phyloP scores from a whole-genome alignment of 2,113 vertebrate genomes.

The Anser cygnoides region DNA sequence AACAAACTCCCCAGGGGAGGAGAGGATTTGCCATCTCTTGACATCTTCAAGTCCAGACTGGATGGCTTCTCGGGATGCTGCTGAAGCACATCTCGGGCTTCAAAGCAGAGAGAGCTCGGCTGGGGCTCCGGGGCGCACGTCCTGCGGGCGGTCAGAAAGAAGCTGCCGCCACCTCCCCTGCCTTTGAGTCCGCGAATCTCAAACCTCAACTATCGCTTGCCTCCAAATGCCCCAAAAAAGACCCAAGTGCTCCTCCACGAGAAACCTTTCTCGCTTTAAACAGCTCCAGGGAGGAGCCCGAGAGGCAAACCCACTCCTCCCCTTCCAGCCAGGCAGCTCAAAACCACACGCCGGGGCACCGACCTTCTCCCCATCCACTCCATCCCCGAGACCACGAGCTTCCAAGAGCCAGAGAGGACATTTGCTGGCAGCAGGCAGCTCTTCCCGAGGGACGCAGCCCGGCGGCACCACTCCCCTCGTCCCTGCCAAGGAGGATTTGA shows the following conservation, averaged over 20 bases:
- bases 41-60: constrained; percentile 42
- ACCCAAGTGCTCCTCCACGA: background rate
- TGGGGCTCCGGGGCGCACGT: background rate
- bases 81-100: background rate
- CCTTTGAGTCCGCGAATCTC: background rate
- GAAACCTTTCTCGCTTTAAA: background rate
- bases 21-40: constrained; percentile 11
- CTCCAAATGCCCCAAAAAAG: background rate
- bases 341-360: accelerated
- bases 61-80: background rate
- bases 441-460: background rate
- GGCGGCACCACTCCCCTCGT: accelerated
- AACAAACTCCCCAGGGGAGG: background rate
- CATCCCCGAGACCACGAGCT: background rate
- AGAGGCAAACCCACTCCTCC: background rate
- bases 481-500: background rate
- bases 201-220: background rate
- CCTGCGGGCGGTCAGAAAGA: background rate
- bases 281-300: background rate
- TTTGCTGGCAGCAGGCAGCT: background rate
- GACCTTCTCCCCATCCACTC: accelerated
- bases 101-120: background rate
- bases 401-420: accelerated
- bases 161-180: background rate
- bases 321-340: accelerated